phyloP scores from a whole-genome alignment of 2,888 invertebrate genomes.

The Tridacna crocea region DNA sequence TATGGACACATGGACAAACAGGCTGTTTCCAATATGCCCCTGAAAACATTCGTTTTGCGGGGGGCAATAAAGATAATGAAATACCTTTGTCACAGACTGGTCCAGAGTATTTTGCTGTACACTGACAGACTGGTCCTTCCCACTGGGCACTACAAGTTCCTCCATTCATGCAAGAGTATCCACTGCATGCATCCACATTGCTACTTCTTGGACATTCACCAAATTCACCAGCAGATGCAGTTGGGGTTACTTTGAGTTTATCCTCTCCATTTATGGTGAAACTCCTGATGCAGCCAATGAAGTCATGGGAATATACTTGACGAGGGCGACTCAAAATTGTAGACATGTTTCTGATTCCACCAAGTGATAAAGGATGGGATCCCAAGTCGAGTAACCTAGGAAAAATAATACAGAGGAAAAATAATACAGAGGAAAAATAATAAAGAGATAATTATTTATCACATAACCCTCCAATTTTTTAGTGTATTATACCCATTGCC shows the following conservation, averaged over 20 bases:
- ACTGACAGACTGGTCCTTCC: slow-evolving; percentile 89
- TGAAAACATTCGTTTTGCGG: too few species aligned
- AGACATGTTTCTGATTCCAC: slow-evolving; percentile 93
- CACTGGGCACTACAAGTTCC: slow-evolving; percentile 94
- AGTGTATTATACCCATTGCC: too few species aligned
- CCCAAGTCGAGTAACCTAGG: slow-evolving; percentile 27
- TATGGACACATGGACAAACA: too few species aligned
- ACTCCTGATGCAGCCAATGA: slow-evolving; percentile 96
- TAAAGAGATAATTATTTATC: too few species aligned
- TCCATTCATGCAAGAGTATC: slow-evolving; percentile 87
- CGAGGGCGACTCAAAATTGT: slow-evolving; percentile 94
- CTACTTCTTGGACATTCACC: slow-evolving; percentile 89
- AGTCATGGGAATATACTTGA: slow-evolving; percentile 95
- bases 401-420: background rate
- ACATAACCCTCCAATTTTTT: too few species aligned
- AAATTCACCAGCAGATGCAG: slow-evolving; percentile 85
- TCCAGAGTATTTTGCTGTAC: slow-evolving; percentile 88
- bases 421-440: too few species aligned
- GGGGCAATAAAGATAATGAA: too few species aligned
- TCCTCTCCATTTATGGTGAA: slow-evolving; percentile 91
- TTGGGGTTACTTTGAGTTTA: slow-evolving; percentile 56
- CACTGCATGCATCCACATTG: slow-evolving; percentile 70
- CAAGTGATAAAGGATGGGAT: slow-evolving; percentile 88
- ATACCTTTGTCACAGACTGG: slow-evolving; percentile 89
- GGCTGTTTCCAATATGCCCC: too few species aligned